Evolutionary conservation across 2,888 invertebrate species (phyloP), one percentile per base, ranked within the genome.

Genomic region (Dicyrtomina minuta): DNA sequence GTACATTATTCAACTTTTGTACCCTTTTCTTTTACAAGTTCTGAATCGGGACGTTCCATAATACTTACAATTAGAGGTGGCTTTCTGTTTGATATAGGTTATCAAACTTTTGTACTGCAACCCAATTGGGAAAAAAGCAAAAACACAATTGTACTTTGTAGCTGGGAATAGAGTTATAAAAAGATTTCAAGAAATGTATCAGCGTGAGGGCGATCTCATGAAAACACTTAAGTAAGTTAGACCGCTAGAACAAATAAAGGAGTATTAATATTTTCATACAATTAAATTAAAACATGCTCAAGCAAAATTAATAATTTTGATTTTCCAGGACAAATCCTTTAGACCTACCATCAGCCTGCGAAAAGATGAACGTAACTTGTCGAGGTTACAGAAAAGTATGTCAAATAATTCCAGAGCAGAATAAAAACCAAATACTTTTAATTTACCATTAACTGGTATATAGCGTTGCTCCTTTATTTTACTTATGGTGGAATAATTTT

Each of bases 91-190:
- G 17, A 4, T 20, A 44, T 79, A 84, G 84, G 79, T 81, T 5
- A 81, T 85, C 12, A 85, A 85, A 78, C 75, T 93, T 53, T 80
- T 91, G 15, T 86, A 88, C 4, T 33, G 33, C 8, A 8, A 33
- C 3, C 4, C 8, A 8, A 33, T 33, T 33, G 33, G 33, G 71
- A 92, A 90, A 82, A 90, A 91, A 80, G 81, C 81, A 62, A 83
- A 83, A 72, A 80, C 79, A 2, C 81, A 83, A 67, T 77, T 85
- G 44, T 79, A 80, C 70, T 93, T 93, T 81, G 81, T 92, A 4
- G 88, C 88, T 1, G 93, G 93, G 0, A 85, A 86, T 71, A 83
- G 93, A 74, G 88, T 91, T 0, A 79, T 87, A 0, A 84, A 84
- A 49, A 86, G 87, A 60, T 83, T 92, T 55, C 85, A 86, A 15